These are phyloP conservation scores for Acanthochromis polyacanthus DNA, from an alignment of 2,113 vertebrate species.

Conservation along the genomic window DNA sequence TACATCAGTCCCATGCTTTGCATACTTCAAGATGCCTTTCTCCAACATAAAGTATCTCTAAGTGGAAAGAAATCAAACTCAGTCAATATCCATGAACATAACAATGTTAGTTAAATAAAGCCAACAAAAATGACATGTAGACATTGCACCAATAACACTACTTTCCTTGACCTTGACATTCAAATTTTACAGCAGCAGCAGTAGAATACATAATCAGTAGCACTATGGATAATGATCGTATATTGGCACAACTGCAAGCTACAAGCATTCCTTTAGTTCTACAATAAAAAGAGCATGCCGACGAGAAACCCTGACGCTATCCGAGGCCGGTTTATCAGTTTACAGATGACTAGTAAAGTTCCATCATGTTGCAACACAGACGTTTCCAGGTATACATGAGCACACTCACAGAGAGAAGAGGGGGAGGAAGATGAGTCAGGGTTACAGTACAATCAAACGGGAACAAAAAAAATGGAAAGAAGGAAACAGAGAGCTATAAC, in stretches of 20 bases:
- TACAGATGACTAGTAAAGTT: slow-evolving; percentile 1
- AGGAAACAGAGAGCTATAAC: slow-evolving; percentile 39
- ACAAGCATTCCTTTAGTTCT: slow-evolving; percentile 28
- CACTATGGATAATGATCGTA: neutral
- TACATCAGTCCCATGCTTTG: slow-evolving; percentile 91
- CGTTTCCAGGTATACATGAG: slow-evolving; percentile 43
- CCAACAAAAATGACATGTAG: neutral
- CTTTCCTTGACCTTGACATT: slow-evolving; percentile 16
- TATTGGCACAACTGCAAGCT: neutral
- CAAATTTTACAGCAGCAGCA: slow-evolving; percentile 28
- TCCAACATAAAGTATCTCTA: slow-evolving; percentile 97
- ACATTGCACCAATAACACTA: neutral
- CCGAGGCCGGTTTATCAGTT: neutral
- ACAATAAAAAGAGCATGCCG: slow-evolving; percentile 5
- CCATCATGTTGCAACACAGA: slow-evolving; percentile 33
- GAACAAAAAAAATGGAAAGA: slow-evolving; percentile 45
- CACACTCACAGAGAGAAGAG: slow-evolving; percentile 18
- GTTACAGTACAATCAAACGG: slow-evolving; percentile 32
- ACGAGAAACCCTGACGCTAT: neutral
- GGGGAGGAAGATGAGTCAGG: slow-evolving; percentile 53
- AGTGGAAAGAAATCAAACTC: slow-evolving; percentile 42
- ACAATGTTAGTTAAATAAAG: neutral
- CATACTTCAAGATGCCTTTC: slow-evolving; percentile 95
- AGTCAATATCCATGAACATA: slow-evolving; percentile 4
- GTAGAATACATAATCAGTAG: slow-evolving; percentile 5